Evolutionary conservation across 2,113 vertebrate species (phyloP).

Genomic region (Megaptera novaeangliae): DNA sequence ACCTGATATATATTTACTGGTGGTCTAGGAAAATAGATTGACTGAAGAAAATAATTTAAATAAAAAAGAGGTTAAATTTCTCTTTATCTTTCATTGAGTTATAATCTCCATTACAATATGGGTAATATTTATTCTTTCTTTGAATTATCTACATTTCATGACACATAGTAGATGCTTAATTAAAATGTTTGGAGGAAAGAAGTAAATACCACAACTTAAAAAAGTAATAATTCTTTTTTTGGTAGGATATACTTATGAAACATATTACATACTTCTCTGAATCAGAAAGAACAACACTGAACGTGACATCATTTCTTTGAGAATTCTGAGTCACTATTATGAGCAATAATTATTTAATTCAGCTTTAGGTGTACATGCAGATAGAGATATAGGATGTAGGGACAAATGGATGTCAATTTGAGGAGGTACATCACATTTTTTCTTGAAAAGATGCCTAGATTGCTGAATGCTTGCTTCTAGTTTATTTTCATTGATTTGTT

Average conservation of each 20-base stretch:
- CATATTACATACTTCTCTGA: not conserved
- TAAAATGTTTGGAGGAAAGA: not conserved
- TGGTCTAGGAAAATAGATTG: not conserved
- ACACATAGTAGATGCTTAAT: not conserved
- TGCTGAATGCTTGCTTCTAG: not conserved
- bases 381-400: not conserved
- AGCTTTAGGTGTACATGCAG: not conserved
- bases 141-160: not conserved
- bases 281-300: not conserved
- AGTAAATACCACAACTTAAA: not conserved
- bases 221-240: not conserved
- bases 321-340: not conserved
- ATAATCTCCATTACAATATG: not conserved
- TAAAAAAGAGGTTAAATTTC: not conserved
- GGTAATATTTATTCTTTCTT: not conserved
- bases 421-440: not conserved
- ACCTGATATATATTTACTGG: not conserved
- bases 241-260: not conserved
- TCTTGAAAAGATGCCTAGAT: not conserved
- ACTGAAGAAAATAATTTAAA: not conserved
- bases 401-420: not conserved
- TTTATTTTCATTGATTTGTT: slow-evolving; percentile 21
- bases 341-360: not conserved
- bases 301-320: not conserved
- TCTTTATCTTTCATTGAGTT: not conserved